Evolutionary conservation across 2,797 vertebrate species (phyloP).

Genomic region (Pseudochromis fuscus): DNA sequence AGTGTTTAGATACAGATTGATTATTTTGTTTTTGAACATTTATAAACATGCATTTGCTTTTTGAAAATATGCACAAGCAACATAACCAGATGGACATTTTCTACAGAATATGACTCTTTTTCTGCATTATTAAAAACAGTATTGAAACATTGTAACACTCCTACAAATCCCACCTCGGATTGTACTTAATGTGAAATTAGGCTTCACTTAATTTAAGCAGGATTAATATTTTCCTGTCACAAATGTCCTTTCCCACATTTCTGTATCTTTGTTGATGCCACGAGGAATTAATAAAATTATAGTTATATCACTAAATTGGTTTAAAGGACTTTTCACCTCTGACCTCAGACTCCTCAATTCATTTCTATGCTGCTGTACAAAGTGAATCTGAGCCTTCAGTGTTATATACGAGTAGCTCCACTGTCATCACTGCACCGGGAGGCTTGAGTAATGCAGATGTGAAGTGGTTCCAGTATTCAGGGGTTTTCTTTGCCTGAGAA

Average conservation of each 20-base stretch:
- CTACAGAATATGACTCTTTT: background rate
- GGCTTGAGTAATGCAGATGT: slow-evolving; percentile 59
- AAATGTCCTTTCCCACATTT: slow-evolving; percentile 82
- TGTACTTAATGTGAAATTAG: slow-evolving; percentile 27
- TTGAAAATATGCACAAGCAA: slow-evolving; percentile 13
- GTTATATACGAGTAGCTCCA: slow-evolving; percentile 28
- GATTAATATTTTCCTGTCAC: slow-evolving; percentile 84
- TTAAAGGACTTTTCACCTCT: slow-evolving; percentile 52
- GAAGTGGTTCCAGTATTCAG: slow-evolving; percentile 59
- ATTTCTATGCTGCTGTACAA: slow-evolving; percentile 20
- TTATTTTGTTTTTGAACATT: no score
- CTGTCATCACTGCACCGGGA: slow-evolving; percentile 41
- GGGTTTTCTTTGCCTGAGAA: slow-evolving; percentile 46
- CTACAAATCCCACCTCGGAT: no score
- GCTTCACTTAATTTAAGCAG: slow-evolving; percentile 54
- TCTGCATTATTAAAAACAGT: background rate
- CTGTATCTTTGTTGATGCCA: slow-evolving; percentile 77
- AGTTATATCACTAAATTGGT: slow-evolving; percentile 83
- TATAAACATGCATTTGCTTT: slow-evolving; percentile 3
- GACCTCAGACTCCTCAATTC: slow-evolving; percentile 56
- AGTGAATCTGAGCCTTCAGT: no score
- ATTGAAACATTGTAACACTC: background rate
- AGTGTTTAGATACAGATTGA: slow-evolving; percentile 15
- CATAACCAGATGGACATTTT: background rate
- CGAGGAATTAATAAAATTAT: slow-evolving; percentile 89